Base-by-base conservation (phyloP, 2,113 vertebrate genomes). In the Pseudorectes ferrugineus region DNA sequence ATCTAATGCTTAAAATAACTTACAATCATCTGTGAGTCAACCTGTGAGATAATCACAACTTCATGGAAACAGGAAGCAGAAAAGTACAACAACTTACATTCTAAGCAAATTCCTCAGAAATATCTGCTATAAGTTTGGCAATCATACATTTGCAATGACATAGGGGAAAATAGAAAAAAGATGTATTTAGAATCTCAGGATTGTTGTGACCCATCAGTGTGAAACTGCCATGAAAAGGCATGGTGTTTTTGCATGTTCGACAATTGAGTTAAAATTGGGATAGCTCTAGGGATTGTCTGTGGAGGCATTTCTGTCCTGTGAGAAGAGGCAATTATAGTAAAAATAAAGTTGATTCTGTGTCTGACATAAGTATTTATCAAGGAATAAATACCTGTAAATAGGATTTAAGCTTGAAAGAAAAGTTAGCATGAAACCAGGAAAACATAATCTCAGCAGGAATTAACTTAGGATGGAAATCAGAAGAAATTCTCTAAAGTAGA, bases 31-130 rank as follows among this genome's bases (percentile, higher is more conserved):
- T 88, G 20, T 65, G 62, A 82, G 54, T 82, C 71, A 90, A 18
- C 12, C 40, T 75, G 10, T 82, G 43, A 29, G 45, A 61, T 38
- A 86, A 61, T 57, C n/a, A 65, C 49, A 72, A 6, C 18, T 55
- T 59, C 14, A 35, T 57, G 54, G 45, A 29, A 61, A 11, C 1
- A 5, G 35, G 72, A 90, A 88, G 26, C 18, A 90, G 67, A 68
- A 80, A 1, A 5, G 7, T 59, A 72, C 67, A 19, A 10, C 14
- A 5, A 75, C 16, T 59, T 81, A 16, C 14, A 3, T 51, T 88
- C 62, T 79, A 52, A 87, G 81, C 16, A 85, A 89, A 85, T 70
- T 65, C 42, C 54, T 95, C 13, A 9, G 51, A 95, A 90, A 82
- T 45, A 73, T 70, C 51, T 73, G 11, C 31, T 76, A 0, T 28